Evolutionary conservation across 2,113 vertebrate genomes (phyloP).

Genomic region (Mola mola): DNA sequence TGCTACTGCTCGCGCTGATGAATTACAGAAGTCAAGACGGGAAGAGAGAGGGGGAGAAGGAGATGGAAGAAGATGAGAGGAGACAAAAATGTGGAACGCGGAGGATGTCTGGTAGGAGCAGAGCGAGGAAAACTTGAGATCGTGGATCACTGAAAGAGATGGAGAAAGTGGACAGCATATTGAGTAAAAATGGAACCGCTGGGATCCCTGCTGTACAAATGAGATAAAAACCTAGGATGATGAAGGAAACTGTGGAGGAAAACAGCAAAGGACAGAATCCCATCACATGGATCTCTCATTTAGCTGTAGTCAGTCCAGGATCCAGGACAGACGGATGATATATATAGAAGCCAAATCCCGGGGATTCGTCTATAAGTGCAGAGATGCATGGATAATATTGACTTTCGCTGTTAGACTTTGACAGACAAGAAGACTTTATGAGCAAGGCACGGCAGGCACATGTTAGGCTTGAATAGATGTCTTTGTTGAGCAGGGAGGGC

Average conservation of each 20-base stretch:
- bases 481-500: slow-evolving; percentile 45
- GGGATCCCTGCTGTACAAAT: neutral
- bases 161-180: too few species aligned
- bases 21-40: slow-evolving; percentile 83
- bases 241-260: neutral
- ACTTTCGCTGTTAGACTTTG: slow-evolving; percentile 42
- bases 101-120: slow-evolving; percentile 2
- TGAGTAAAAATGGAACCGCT: neutral
- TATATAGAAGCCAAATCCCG: slow-evolving; percentile 15
- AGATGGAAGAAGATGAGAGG: slow-evolving; percentile 17
- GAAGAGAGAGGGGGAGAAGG: slow-evolving; percentile 28
- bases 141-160: neutral
- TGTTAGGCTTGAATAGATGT: slow-evolving; percentile 56
- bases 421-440: slow-evolving; percentile 33
- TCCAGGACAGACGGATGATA: slow-evolving; percentile 35
- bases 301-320: slow-evolving; percentile 22
- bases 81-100: slow-evolving; percentile 15
- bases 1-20: slow-evolving; percentile 82
- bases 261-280: neutral
- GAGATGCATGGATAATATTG: slow-evolving; percentile 43
- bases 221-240: neutral
- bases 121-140: neutral
- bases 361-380: slow-evolving; percentile 22
- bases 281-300: slow-evolving; percentile 56
- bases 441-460: slow-evolving; percentile 11